These are phyloP conservation scores for Micromys minutus DNA, from an alignment of 2,113 vertebrate genomes.

Conservation along the genomic window DNA sequence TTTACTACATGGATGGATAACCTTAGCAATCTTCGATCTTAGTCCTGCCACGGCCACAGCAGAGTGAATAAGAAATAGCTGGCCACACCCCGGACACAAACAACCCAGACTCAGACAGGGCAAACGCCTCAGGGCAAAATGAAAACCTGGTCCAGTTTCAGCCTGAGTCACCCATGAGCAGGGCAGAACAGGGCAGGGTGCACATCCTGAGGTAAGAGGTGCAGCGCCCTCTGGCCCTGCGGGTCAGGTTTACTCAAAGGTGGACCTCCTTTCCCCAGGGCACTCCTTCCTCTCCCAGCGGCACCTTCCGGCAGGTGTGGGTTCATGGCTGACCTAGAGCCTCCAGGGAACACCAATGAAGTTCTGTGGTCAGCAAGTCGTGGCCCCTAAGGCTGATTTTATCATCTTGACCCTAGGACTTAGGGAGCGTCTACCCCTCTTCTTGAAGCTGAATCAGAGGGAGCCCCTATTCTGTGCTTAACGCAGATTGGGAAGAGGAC, in stretches of 20 bases:
- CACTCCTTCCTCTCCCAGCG: background rate
- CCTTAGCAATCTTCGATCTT: background rate
- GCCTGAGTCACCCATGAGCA: conserved; percentile 47
- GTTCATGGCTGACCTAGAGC: background rate
- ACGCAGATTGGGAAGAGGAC: background rate
- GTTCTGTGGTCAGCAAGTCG: background rate
- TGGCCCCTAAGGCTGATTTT: background rate
- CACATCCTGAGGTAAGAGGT: background rate
- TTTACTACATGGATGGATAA: background rate
- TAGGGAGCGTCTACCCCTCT: background rate
- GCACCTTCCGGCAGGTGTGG: background rate
- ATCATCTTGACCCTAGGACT: background rate
- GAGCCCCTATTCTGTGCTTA: background rate
- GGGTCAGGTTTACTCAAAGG: background rate
- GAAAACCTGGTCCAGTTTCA: conserved; percentile 18
- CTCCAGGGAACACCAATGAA: accelerated
- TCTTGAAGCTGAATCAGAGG: background rate
- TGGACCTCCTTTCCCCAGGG: background rate
- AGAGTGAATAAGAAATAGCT: background rate
- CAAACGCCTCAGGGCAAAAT: background rate
- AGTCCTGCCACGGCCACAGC: background rate
- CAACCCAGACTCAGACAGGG: background rate
- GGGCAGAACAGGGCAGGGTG: background rate
- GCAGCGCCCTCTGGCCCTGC: background rate
- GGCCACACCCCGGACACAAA: background rate